A percentile compares a stretch with the other conserved stretches of the same genome.
These are phyloP conservation scores for Capricornis sumatraensis DNA, from an alignment of 2,113 vertebrate genomes.

Conservation along the genomic window DNA sequence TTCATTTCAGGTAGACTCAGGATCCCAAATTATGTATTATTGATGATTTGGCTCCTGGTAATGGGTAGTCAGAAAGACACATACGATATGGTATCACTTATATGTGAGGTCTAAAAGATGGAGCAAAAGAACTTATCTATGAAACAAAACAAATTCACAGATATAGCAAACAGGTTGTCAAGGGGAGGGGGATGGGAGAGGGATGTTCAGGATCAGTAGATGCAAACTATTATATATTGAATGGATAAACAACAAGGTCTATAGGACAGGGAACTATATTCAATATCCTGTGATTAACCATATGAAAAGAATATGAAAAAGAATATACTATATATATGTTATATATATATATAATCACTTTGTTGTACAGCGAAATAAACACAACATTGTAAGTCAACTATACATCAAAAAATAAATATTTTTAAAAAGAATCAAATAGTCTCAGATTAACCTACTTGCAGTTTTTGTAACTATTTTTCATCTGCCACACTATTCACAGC, in stretches of 20 bases:
- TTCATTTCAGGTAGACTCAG: neutral
- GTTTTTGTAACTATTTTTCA: neutral
- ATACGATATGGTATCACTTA: neutral
- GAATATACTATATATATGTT: neutral
- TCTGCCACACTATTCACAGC: neutral
- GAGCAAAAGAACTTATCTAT: neutral
- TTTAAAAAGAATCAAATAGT: neutral
- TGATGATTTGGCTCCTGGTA: neutral
- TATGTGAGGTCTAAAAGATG: neutral
- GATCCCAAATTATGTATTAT: neutral
- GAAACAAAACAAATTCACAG: neutral
- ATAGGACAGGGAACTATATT: neutral
- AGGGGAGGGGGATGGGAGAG: neutral
- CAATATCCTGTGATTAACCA: neutral
- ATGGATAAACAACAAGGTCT: neutral
- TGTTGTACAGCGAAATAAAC: neutral
- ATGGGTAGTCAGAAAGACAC: neutral
- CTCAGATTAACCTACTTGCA: neutral
- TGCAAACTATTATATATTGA: neutral
- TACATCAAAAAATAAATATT: neutral
- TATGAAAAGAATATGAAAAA: neutral
- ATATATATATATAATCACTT: neutral
- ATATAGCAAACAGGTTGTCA: neutral
- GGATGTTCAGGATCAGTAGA: neutral
- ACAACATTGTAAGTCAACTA: neutral